Percentiles rank a stretch among this genome's conserved stretches.
phyloP scores from a whole-genome alignment of 1,140 invertebrate genomes.

The Drosophila ananassae region DNA sequence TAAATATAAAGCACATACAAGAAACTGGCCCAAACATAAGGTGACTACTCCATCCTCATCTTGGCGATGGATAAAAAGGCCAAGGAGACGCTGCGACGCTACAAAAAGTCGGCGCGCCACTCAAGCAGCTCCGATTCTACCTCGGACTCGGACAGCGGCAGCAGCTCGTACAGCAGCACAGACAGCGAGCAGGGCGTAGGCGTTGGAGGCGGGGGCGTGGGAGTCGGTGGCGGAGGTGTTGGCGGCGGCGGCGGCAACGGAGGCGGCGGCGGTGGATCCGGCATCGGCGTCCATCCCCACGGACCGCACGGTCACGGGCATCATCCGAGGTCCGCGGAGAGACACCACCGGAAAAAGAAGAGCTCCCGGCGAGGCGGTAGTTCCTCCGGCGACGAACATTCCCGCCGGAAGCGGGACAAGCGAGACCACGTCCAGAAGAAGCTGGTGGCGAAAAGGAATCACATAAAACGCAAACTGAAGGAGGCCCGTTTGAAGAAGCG shows the following conservation, averaged over 20 bases:
- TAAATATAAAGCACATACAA: neutral
- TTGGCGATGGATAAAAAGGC: conserved; percentile 77
- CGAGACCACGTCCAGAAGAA: conserved; percentile 78
- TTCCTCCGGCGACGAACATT: conserved; percentile 74
- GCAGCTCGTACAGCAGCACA: conserved; percentile 76
- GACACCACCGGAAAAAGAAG: conserved; percentile 80
- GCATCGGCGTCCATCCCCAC: conserved; percentile 19
- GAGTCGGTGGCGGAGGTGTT: conserved; percentile 20
- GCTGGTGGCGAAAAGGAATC: conserved; percentile 78
- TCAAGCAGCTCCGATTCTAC: conserved; percentile 81
- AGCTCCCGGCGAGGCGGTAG: conserved; percentile 58
- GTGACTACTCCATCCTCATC: neutral
- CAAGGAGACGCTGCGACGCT: conserved; percentile 74
- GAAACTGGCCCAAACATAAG: neutral
- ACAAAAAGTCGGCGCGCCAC: conserved; percentile 74
- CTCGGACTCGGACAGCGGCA: conserved; percentile 72
- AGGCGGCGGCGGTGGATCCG: neutral
- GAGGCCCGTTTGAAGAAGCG: conserved; percentile 79
- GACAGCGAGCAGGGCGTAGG: conserved; percentile 63
- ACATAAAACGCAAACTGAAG: conserved; percentile 78
- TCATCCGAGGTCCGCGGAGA: conserved; percentile 46
- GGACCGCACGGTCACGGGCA: conserved; percentile 40
- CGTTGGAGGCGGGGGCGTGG: conserved; percentile 4
- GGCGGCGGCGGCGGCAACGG: conserved; percentile 8
- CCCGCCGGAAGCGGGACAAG: conserved; percentile 74